A percentile compares a stretch with the other conserved stretches of the same genome.
These are phyloP conservation scores for Phallusia fumigata DNA, from an alignment of 23 tunicate species.

Conservation along the genomic window DNA sequence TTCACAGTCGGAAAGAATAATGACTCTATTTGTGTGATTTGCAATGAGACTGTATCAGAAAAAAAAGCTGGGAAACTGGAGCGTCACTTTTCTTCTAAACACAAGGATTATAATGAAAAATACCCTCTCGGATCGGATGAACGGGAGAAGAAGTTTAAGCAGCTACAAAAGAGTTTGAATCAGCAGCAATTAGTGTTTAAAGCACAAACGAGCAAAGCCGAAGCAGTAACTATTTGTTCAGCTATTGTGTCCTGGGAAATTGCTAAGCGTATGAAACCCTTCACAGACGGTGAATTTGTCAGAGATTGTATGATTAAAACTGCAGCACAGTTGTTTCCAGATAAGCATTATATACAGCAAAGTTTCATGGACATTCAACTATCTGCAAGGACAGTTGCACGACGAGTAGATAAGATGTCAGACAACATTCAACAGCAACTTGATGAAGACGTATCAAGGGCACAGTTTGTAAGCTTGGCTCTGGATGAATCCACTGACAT, in stretches of 20 bases:
- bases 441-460: neutral
- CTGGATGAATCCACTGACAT: conserved; percentile 20
- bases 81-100: too few relatives aligned
- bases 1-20: too few relatives aligned
- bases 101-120: too few relatives aligned
- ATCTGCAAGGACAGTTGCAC: conserved; percentile 33
- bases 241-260: neutral
- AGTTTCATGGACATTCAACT: conserved; percentile 17
- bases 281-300: too few relatives aligned
- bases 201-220: neutral
- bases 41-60: too few relatives aligned
- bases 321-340: conserved; percentile 29
- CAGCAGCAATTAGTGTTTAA: neutral
- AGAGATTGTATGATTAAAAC: too few relatives aligned
- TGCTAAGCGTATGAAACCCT: too few relatives aligned
- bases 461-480: conserved; percentile 19
- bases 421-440: conserved; percentile 23
- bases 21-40: too few relatives aligned
- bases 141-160: neutral
- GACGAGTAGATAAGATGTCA: conserved; percentile 25
- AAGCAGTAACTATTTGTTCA: conserved; percentile 3
- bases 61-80: too few relatives aligned
- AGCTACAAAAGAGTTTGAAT: neutral
- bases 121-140: neutral
- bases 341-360: conserved; percentile 16